A percentile compares a stretch with the other conserved stretches of the same genome.
Conservation (phyloP, 2,797 vertebrate genomes). For the Malacoctenus gilli region DNA sequence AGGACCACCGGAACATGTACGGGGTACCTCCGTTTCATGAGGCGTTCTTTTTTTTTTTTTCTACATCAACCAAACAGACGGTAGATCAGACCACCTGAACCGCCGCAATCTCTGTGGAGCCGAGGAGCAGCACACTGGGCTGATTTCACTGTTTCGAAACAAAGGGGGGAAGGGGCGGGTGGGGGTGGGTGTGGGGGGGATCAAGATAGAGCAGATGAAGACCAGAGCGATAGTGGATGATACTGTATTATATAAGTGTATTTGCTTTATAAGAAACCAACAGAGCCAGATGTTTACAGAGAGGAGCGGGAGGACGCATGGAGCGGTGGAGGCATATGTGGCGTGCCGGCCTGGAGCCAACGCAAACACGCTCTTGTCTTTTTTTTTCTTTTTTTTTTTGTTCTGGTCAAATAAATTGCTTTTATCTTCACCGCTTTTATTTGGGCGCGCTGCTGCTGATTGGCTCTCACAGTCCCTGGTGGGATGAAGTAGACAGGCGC, state of each 20-base stretch:
- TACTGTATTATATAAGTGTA: conserved; percentile 24
- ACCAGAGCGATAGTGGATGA: conserved; percentile 5
- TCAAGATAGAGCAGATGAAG: neutral
- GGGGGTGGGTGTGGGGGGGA: no score
- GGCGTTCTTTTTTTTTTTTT: no score
- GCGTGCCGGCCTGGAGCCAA: conserved; percentile 42
- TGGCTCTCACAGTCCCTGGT: conserved; percentile 60
- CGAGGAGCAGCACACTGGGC: no score
- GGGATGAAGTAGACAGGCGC: conserved; percentile 47
- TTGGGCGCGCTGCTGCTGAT: conserved; percentile 65
- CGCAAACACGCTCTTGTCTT: conserved; percentile 56
- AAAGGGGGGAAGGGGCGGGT: no score
- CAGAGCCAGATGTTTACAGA: conserved; percentile 58
- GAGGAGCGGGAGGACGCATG: conserved; percentile 34
- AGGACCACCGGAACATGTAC: no score
- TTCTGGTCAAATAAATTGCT: conserved; percentile 72
- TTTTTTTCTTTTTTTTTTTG: no score
- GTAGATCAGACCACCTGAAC: no score
- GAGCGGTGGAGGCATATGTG: conserved; percentile 40
- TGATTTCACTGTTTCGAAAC: no score
- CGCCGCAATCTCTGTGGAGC: no score
- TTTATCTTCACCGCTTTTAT: conserved; percentile 68
- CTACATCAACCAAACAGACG: no score
- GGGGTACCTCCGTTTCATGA: no score
- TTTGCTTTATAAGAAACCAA: conserved; percentile 57